Conservation (phyloP, 2,113 vertebrate genomes). For the Arothron firmamentum region DNA sequence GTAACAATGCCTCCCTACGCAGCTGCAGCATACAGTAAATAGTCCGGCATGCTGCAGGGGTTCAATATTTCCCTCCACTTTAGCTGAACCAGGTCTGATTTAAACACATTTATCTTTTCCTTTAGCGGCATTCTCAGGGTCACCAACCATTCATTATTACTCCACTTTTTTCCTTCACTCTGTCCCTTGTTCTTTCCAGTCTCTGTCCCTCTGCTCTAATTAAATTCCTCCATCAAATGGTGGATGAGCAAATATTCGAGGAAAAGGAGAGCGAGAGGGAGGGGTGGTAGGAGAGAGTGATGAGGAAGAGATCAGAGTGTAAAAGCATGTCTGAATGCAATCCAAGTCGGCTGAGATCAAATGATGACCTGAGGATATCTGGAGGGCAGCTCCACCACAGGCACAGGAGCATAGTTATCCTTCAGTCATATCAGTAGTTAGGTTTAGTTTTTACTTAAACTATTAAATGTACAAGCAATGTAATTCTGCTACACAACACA, state of each 20-base stretch:
- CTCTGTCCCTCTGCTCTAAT: slow-evolving; percentile 58
- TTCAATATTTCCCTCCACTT: slow-evolving; percentile 40
- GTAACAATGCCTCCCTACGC: neutral
- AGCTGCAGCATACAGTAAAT: slow-evolving; percentile 28
- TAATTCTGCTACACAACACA: no score
- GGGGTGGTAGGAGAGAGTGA: slow-evolving; percentile 1
- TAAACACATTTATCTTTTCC: slow-evolving; percentile 60
- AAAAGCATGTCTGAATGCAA: slow-evolving; percentile 50
- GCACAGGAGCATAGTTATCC: slow-evolving; percentile 43
- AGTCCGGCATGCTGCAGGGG: slow-evolving; percentile 24
- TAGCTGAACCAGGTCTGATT: slow-evolving; percentile 51
- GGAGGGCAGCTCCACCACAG: slow-evolving; percentile 52
- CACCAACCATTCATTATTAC: slow-evolving; percentile 54
- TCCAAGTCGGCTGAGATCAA: slow-evolving; percentile 56
- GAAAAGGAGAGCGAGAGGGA: slow-evolving; percentile 19
- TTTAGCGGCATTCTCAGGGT: slow-evolving; percentile 40
- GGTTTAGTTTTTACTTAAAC: slow-evolving; percentile 9
- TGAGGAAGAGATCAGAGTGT: slow-evolving; percentile 38
- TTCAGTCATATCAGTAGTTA: slow-evolving; percentile 18
- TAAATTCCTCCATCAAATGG: slow-evolving; percentile 67
- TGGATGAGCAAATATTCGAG: slow-evolving; percentile 50
- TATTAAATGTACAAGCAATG: slow-evolving; percentile 2
- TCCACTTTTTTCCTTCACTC: slow-evolving; percentile 29
- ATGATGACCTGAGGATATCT: slow-evolving; percentile 57
- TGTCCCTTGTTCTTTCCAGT: slow-evolving; percentile 29